Evolutionary conservation across 1,140 invertebrate species (phyloP).

Genomic region (Ylistrum balloti): DNA sequence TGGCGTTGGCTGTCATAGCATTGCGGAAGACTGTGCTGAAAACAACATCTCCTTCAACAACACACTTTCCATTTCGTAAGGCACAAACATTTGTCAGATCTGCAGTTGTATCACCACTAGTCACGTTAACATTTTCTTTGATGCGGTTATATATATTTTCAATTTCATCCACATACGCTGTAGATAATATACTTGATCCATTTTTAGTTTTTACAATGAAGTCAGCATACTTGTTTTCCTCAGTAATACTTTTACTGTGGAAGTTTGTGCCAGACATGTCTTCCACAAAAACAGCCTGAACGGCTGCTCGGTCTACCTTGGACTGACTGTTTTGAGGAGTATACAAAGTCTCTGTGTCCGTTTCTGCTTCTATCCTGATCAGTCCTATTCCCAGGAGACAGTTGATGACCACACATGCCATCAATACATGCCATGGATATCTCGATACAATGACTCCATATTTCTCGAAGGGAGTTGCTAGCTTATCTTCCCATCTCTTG

Average conservation of each 20-base stretch:
- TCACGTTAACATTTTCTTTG: not conserved
- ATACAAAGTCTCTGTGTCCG: not conserved
- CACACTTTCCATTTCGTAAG: not conserved
- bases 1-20: not conserved
- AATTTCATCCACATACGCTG: not conserved
- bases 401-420: slow-evolving; percentile 6
- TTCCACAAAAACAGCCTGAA: not conserved
- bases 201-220: not conserved
- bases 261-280: not conserved
- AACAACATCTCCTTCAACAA: not conserved
- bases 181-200: not conserved
- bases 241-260: not conserved
- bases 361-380: not conserved
- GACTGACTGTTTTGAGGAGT: slow-evolving; percentile 29
- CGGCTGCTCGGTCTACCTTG: not conserved
- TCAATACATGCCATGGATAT: not conserved
- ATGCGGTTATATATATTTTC: no score
- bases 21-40: not conserved
- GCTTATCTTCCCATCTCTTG: no score
- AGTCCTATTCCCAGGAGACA: not conserved
- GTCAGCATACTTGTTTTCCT: not conserved
- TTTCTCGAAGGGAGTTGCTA: no score
- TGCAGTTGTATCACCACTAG: not conserved
- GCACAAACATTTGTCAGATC: not conserved
- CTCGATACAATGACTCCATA: not conserved